Percentiles rank a stretch among this genome's conserved stretches.
Conservation (phyloP, 2,797 vertebrate species). For the Lophura swinhoii region DNA sequence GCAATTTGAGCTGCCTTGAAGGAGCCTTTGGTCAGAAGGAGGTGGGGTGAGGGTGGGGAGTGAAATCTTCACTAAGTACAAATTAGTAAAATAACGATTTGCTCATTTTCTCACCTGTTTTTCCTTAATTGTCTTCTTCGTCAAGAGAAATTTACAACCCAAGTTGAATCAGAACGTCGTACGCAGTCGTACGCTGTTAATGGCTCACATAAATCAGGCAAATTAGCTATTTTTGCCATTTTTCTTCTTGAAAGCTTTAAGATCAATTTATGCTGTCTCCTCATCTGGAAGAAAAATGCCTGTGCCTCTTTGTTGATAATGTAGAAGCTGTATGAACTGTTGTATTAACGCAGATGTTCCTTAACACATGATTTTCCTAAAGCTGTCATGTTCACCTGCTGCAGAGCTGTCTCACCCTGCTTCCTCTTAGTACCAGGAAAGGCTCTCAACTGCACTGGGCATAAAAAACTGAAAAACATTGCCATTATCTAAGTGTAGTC, state of each 20-base stretch:
- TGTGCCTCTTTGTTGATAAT: neutral
- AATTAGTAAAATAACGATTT: constrained; percentile 46
- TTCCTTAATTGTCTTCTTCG: constrained; percentile 71
- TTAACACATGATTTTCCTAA: neutral
- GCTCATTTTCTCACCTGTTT: constrained; percentile 47
- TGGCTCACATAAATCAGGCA: constrained; percentile 78
- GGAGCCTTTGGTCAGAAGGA: neutral
- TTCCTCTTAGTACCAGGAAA: neutral
- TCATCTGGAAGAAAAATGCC: constrained; percentile 22
- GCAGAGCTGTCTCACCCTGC: neutral
- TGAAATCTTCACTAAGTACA: neutral
- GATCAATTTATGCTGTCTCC: constrained; percentile 59
- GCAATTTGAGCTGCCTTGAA: neutral
- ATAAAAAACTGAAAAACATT: neutral
- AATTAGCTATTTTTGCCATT: constrained; percentile 72
- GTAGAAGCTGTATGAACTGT: neutral
- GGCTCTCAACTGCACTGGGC: neutral
- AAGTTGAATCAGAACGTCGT: constrained; percentile 58
- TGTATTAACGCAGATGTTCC: neutral
- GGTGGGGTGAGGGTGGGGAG: too few relatives aligned
- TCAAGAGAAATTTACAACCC: constrained; percentile 72
- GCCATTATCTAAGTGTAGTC: neutral
- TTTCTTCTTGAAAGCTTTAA: constrained; percentile 71
- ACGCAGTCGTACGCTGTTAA: constrained; percentile 22
- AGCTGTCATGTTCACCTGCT: neutral